Base-by-base conservation (phyloP, 2,888 invertebrate genomes). In the Erannis defoliaria region DNA sequence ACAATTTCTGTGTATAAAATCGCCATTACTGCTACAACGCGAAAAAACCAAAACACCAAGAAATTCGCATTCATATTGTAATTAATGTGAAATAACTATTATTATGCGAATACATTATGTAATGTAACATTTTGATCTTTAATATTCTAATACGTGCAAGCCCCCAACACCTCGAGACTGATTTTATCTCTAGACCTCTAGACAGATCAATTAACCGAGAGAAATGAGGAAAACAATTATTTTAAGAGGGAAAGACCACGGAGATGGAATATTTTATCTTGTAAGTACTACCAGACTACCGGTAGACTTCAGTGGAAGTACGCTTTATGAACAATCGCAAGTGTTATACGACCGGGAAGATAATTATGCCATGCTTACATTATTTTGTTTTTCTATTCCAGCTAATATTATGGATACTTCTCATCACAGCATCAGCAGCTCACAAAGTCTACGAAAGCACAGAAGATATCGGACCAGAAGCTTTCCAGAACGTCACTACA, bases 401-500 rank as follows among this genome's bases (percentile, higher is more conserved):
- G 87, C 66, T 76, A 67, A 66, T 76, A 72, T 58, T 76, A 74
- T 81, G 80, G 74, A 56, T 74, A 23, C 19, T 82, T 23, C 64
- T 84, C 26, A 54, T 83, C 48, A 64, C 71, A 19, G 57, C 75
- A 5, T 66, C 63, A 55, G 61, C 67, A 55, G 70, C 72, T 43
- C 72, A 76, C 55, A 70, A 74, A 68, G 81, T 77, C 26, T 74
- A 70, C 29, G 78, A 78, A 49, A 81, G 78, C 31, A 54, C 62
- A 14, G 82, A 86, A 55, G 76, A 80, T 37, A 66, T 71, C 8
- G 67, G 70, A 10, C 68, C 72, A n/a, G 43, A 72, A 16, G 68
- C 73, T 0, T 71, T 68, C 2, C 65, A 68, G 29, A 88, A 86
- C 67, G 76, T 82, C 56, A 90, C 90, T 38, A 88, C 82, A 0